Conservation (phyloP, 2,888 invertebrate genomes). For the Lithophane semibrunnea region DNA sequence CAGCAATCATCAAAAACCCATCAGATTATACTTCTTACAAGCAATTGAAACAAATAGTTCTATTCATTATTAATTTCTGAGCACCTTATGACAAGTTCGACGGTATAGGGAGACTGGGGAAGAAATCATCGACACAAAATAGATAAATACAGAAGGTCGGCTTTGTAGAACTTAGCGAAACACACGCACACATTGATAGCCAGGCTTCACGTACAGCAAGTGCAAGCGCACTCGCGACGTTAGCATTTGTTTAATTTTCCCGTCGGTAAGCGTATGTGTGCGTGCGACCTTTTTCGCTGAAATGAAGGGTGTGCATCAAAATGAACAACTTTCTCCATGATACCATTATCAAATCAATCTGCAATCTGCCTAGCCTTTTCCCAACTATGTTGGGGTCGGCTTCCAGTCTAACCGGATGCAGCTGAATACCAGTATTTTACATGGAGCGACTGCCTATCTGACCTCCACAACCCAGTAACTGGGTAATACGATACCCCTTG, state of each 20-base stretch:
- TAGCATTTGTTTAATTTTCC: background rate
- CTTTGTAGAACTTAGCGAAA: background rate
- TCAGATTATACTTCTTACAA: slow-evolving; percentile 52
- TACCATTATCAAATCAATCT: no score
- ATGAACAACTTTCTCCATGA: background rate
- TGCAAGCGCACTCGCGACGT: background rate
- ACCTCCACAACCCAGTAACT: no score
- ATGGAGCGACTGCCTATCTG: no score
- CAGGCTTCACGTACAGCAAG: background rate
- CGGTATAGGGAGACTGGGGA: slow-evolving; percentile 22
- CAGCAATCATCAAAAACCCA: slow-evolving; percentile 39
- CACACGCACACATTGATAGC: background rate
- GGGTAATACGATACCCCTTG: no score
- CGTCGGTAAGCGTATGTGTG: background rate
- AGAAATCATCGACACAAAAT: slow-evolving; percentile 4
- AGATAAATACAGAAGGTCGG: slow-evolving; percentile 10
- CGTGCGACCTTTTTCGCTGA: no score
- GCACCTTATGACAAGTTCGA: slow-evolving; percentile 48
- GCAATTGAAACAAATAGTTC: slow-evolving; percentile 62
- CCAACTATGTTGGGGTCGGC: no score
- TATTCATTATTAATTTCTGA: slow-evolving; percentile 62
- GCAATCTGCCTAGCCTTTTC: no score
- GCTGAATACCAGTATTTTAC: no score
- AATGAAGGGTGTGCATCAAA: background rate
- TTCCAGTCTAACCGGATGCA: no score